Conservation (phyloP, 1,140 invertebrate genomes). For the Penaeus japonicus region DNA sequence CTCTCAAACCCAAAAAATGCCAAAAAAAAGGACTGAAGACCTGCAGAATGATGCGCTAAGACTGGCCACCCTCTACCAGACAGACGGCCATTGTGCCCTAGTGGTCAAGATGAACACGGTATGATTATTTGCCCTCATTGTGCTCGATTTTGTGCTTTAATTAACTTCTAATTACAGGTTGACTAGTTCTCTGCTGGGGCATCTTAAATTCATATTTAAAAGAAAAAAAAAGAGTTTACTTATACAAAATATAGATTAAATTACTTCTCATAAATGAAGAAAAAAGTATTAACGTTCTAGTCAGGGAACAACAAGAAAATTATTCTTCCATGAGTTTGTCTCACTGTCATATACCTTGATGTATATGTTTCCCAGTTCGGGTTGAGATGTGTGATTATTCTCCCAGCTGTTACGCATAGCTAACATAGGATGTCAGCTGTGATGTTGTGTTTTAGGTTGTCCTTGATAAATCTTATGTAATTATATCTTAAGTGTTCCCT, state of each 20-base stretch:
- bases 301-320: background rate
- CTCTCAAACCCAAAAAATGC: too few relatives aligned
- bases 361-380: constrained; percentile 29
- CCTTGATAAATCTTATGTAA: background rate
- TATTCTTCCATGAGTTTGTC: background rate
- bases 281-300: background rate
- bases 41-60: background rate
- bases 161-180: constrained; percentile 34
- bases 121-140: constrained; percentile 23
- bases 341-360: constrained; percentile 36
- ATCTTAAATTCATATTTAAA: background rate
- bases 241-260: too few relatives aligned
- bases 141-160: constrained; percentile 27
- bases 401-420: background rate
- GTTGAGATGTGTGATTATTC: background rate
- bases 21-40: constrained; percentile 21
- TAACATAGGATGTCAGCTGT: background rate
- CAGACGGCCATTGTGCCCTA: constrained; percentile 15
- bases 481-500: background rate
- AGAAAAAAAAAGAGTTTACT: background rate
- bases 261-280: too few relatives aligned
- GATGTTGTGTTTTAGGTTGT: constrained; percentile 25
- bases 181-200: constrained; percentile 37
- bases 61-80: constrained; percentile 25
- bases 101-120: constrained; percentile 52